Evolutionary conservation across 2,888 invertebrate genomes (phyloP).

Genomic region (Diaprepes abbreviatus): DNA sequence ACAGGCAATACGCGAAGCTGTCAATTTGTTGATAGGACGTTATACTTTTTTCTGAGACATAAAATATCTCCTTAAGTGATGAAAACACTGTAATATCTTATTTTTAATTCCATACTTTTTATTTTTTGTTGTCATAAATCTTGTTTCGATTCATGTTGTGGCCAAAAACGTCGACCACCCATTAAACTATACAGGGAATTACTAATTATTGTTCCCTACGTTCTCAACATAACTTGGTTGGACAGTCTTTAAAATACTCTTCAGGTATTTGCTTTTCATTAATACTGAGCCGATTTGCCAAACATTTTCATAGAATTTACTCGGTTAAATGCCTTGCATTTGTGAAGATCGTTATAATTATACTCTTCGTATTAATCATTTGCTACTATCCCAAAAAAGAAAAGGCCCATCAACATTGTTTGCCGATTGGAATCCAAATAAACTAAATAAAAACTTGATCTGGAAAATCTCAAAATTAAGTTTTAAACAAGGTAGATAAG

Average conservation of each 20-base stretch:
- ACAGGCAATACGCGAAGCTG: constrained; percentile 5
- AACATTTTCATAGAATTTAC: constrained; percentile 50
- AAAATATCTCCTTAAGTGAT: constrained; percentile 11
- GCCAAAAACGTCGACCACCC: constrained; percentile 55
- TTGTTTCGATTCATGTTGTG: constrained; percentile 39
- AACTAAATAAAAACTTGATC: background rate
- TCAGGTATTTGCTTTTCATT: constrained; percentile 52
- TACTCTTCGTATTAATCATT: constrained; percentile 38
- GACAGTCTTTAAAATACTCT: constrained; percentile 51
- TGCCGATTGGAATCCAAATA: constrained; percentile 17
- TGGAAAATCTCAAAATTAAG: background rate
- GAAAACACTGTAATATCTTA: constrained; percentile 33
- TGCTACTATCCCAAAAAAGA: constrained; percentile 20
- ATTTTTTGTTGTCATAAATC: constrained; percentile 43
- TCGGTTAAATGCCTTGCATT: constrained; percentile 43
- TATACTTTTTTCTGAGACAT: constrained; percentile 17
- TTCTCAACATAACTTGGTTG: constrained; percentile 53
- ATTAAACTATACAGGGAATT: constrained; percentile 56
- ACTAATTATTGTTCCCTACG: constrained; percentile 57
- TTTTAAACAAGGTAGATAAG: background rate
- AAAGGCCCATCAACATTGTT: constrained; percentile 33
- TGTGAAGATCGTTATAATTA: constrained; percentile 42
- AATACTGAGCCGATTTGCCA: constrained; percentile 51
- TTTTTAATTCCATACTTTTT: constrained; percentile 36
- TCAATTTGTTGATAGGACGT: constrained; percentile 26